Evolutionary conservation across 2,113 vertebrate species (phyloP), one percentile per base, ranked within the genome.

Genomic region (Vidua chalybeata): DNA sequence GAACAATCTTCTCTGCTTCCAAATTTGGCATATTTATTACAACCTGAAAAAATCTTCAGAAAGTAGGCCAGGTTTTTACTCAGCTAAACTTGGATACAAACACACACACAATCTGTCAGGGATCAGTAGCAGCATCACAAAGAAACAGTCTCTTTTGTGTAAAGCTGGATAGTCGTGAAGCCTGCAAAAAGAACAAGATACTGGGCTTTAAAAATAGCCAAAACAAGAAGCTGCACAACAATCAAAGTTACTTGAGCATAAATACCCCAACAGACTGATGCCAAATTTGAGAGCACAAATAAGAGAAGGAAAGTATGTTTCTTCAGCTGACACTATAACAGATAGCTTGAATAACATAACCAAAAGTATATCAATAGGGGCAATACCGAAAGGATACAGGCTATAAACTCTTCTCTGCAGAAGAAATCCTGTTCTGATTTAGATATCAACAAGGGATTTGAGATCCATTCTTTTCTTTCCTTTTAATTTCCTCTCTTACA

Each of bases 51-150:
- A 83, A 15, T 43, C 59, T 86, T 85, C 54, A 75, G 74, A 83
- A 96, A 93, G 58, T 85, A 95, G 91, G 94, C 82, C 93, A 95
- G 72, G 75, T 86, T 96, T 95, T 90, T 71, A 83, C 62, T 91
- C 78, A 90, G 94, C 63, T 91, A 90, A 91, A 93, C 82, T 86
- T 96, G 95, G 93, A 94, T 75, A 48, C 79, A 80, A 83, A 74
- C 43, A 68, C 64, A 89, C 12, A 37, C 45, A 91, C 87, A 93
- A 84, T 93, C 95, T 94, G 91, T 94, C 91, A 94, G 87, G 82
- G 75, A 96, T 91, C 87, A 95, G 76, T 14, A 19, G 52, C 37
- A 73, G 49, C 79, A 93, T 48, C 76, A 94, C 63, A 94, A 94
- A 88, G 91, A 76, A 96, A 83, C 41, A 46, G 55, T 17, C 31